These are phyloP conservation scores for Pollenia labialis DNA, from an alignment of 2,888 invertebrate genomes.

Conservation along the genomic window DNA sequence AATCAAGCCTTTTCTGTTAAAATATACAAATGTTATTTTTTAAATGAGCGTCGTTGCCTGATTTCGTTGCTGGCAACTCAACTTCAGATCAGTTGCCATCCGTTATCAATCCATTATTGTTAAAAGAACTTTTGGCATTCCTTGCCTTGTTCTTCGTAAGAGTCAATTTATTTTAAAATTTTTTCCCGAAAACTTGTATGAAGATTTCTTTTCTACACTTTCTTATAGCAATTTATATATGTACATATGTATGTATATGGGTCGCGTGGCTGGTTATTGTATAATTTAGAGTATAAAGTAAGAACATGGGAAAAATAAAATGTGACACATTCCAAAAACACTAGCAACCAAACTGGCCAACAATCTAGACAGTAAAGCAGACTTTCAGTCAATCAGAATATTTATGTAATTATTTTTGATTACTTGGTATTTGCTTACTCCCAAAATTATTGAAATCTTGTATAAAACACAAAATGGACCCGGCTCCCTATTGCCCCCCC, in stretches of 20 bases:
- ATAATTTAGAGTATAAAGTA: slow-evolving; percentile 53
- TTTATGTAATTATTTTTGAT: background rate
- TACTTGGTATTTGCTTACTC: slow-evolving; percentile 40
- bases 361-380: slow-evolving; percentile 32
- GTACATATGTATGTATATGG: slow-evolving; percentile 12
- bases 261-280: slow-evolving; percentile 64
- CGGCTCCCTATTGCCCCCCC: background rate
- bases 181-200: background rate
- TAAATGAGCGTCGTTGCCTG: too few species aligned
- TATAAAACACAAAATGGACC: slow-evolving; percentile 6
- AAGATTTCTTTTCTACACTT: slow-evolving; percentile 12
- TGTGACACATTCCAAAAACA: slow-evolving; percentile 63
- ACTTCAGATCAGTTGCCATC: too few species aligned
- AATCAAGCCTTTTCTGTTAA: too few species aligned
- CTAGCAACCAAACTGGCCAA: slow-evolving; percentile 22
- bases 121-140: too few species aligned
- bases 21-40: too few species aligned
- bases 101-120: too few species aligned
- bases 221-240: slow-evolving; percentile 1
- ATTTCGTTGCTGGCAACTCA: too few species aligned
- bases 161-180: too few species aligned
- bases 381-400: slow-evolving; percentile 9
- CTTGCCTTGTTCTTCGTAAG: too few species aligned
- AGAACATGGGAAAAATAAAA: slow-evolving; percentile 45
- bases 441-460: slow-evolving; percentile 39